Evolutionary conservation across 2,888 invertebrate genomes (phyloP).

Genomic region (Scaptomyza reducta): DNA sequence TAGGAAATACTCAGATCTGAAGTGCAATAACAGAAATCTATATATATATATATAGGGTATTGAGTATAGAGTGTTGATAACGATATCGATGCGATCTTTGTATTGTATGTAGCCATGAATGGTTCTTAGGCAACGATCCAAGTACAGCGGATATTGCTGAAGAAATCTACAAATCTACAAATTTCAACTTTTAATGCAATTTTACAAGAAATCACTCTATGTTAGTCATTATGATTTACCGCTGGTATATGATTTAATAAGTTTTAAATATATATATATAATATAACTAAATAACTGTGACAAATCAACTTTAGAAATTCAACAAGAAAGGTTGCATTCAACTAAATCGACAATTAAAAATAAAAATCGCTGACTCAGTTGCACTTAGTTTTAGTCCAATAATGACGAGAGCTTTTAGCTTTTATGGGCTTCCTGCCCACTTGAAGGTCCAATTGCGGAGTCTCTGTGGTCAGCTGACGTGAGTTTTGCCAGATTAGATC

Average conservation of each 20-base stretch:
- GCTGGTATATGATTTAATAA: neutral
- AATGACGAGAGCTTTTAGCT: constrained; percentile 2
- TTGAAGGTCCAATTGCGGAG: constrained; percentile 11
- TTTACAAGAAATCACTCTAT: neutral
- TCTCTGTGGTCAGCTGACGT: constrained; percentile 39
- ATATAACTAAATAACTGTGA: too few species aligned
- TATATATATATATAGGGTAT: constrained; percentile 5
- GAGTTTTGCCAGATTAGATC: constrained; percentile 32
- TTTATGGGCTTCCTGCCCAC: constrained; percentile 6
- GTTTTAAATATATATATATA: neutral
- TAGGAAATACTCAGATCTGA: neutral
- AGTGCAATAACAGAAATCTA: constrained; percentile 1
- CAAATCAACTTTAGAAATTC: too few species aligned
- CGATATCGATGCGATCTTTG: neutral
- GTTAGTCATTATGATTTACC: neutral
- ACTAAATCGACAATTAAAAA: too few species aligned
- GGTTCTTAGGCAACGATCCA: neutral
- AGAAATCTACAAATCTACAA: neutral
- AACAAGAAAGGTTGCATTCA: too few species aligned
- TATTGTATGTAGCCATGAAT: neutral
- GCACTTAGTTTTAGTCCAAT: neutral
- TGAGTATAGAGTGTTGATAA: constrained; percentile 11
- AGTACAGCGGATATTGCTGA: neutral
- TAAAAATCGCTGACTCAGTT: constrained; percentile 5
- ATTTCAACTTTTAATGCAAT: neutral